phyloP scores from a whole-genome alignment of 1,140 invertebrate species.

The Magallana ariakensis region DNA sequence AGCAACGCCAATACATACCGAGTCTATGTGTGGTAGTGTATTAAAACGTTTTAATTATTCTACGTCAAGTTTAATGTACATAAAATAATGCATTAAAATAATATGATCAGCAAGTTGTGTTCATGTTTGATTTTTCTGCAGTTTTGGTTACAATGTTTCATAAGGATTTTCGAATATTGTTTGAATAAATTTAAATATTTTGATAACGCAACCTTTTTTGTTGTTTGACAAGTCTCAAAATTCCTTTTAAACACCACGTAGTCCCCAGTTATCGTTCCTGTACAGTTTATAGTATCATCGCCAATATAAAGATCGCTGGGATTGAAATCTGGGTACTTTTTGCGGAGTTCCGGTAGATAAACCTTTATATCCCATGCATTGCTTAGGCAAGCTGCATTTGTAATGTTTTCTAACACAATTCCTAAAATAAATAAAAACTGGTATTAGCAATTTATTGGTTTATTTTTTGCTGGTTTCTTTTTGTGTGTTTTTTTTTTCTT shows the following conservation, averaged over 20 bases:
- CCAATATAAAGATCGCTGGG: conserved; percentile 32
- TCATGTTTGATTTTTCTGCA: too few species aligned
- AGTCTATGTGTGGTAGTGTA: too few species aligned
- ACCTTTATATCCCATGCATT: conserved; percentile 23
- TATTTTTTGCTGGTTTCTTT: too few species aligned
- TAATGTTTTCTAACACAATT: neutral
- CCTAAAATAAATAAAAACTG: neutral
- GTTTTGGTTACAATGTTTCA: too few species aligned
- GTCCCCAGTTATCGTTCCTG: conserved; percentile 19
- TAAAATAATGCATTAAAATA: too few species aligned
- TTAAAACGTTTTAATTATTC: too few species aligned
- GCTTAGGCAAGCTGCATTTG: neutral
- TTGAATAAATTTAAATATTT: neutral
- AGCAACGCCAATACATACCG: too few species aligned
- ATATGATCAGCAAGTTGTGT: too few species aligned
- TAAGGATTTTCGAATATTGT: too few species aligned
- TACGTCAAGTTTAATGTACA: too few species aligned
- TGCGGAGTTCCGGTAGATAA: neutral
- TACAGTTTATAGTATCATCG: conserved; percentile 25
- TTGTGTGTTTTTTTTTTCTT: too few species aligned
- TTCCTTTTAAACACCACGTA: conserved; percentile 3
- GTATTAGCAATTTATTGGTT: too few species aligned
- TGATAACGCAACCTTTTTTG: neutral
- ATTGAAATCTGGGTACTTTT: neutral
- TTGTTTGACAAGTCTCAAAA: conserved; percentile 7